A percentile compares a stretch with the other conserved stretches of the same genome.
phyloP scores from a whole-genome alignment of 2,888 invertebrate species.

The Thumatha senex region DNA sequence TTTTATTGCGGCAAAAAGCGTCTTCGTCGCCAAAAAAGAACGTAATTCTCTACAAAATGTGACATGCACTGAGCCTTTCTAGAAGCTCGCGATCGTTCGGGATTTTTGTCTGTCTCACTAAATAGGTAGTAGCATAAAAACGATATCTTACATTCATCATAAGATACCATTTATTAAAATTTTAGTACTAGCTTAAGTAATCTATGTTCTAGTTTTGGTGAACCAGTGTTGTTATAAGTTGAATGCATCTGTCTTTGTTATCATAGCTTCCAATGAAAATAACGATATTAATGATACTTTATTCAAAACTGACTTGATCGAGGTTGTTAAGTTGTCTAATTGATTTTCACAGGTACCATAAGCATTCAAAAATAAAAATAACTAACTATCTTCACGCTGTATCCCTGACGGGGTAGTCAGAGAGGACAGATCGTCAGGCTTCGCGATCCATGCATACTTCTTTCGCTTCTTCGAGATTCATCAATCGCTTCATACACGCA shows the following conservation, averaged over 20 bases:
- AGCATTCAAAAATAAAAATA: background rate
- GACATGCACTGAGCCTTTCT: slow-evolving; percentile 13
- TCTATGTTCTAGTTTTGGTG: background rate
- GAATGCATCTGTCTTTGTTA: no score
- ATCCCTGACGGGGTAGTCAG: no score
- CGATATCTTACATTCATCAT: slow-evolving; percentile 45
- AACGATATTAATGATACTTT: no score
- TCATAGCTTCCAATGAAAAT: no score
- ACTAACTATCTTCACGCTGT: no score
- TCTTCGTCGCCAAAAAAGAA: background rate
- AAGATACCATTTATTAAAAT: slow-evolving; percentile 36
- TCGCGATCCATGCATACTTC: no score
- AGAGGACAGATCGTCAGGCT: no score
- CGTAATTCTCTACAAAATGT: slow-evolving; percentile 2
- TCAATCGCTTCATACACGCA: no score
- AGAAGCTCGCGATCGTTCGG: slow-evolving; percentile 28
- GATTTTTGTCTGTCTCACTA: slow-evolving; percentile 41
- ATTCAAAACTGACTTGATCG: no score
- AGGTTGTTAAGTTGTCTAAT: no score
- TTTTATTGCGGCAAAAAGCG: background rate
- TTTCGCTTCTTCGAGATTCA: no score
- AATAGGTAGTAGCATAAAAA: slow-evolving; percentile 62
- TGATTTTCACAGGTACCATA: background rate
- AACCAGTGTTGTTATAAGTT: no score
- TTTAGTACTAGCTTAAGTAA: slow-evolving; percentile 33